Evolutionary conservation across 2,797 vertebrate species (phyloP).

Genomic region (Ispidina picta): DNA sequence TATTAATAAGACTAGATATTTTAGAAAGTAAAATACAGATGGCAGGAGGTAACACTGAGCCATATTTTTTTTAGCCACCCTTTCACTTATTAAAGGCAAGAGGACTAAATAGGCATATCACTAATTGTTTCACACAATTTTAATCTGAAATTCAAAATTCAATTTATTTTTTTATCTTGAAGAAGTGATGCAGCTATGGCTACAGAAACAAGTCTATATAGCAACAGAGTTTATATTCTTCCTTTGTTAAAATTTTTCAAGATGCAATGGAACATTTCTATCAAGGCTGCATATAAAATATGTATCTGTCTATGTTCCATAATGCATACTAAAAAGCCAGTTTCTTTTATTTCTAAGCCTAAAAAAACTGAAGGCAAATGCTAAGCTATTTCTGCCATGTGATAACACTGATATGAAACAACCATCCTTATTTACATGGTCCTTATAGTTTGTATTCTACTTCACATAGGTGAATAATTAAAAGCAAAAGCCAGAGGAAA

Average conservation of each 20-base stretch:
- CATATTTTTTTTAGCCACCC: not conserved
- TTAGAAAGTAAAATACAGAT: slow-evolving; percentile 77
- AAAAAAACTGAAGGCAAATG: not conserved
- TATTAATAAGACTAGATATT: slow-evolving; percentile 80
- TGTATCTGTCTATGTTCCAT: not conserved
- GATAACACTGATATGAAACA: not conserved
- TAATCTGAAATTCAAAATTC: not conserved
- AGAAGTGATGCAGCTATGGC: not conserved
- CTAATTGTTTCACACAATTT: not conserved
- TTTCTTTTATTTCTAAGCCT: not conserved
- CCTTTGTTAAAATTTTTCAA: not conserved
- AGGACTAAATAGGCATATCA: slow-evolving; percentile 17
- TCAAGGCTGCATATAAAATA: not conserved
- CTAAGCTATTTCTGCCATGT: not conserved
- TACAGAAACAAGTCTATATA: not conserved
- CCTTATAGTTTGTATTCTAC: not conserved
- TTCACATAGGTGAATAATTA: slow-evolving; percentile 27
- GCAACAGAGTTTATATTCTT: not conserved
- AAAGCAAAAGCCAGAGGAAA: slow-evolving; percentile 50
- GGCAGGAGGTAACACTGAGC: slow-evolving; percentile 46
- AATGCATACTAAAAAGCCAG: not conserved
- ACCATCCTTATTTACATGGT: not conserved
- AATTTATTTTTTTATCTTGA: not conserved
- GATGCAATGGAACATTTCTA: not conserved
- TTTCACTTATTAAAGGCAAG: slow-evolving; percentile 52